Base-by-base conservation (phyloP, 2,888 invertebrate species). In the Embidobia sp. region DNA sequence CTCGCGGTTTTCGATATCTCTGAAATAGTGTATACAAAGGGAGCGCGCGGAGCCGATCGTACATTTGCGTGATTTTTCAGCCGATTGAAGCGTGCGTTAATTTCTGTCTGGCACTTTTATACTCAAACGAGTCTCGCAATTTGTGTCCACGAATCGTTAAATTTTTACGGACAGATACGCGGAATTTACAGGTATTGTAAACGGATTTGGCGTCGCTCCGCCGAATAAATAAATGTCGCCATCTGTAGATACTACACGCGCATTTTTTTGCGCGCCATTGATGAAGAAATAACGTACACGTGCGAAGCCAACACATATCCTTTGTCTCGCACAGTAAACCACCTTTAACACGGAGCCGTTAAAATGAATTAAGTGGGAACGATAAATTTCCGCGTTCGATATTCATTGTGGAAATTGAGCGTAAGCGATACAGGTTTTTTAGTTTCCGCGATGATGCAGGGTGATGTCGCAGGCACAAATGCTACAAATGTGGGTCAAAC, bases 151-250 rank as follows among this genome's bases (percentile, higher is more conserved):
- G 55, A 82, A 84, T 85, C 83, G 79, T 82, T 80, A 82, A 82
- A 84, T 83, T 85, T 88, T 86, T 85, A 86, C 85, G 79, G 82
- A 83, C 83, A 85, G 79, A 74, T 61, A 69, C 42, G 55, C 55
- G 63, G 84, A 82, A 87, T 87, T 87, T 85, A 86, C 81, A 82
- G 66, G 73, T 76, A 81, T 83, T 86, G 84, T 81, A 83, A 81
- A 83, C 79, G 81, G 72, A 78, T 76, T 61, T 72, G 70, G 40
- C 27, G 8, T 67, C 77, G 75, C 78, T 66, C 67, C 31, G 27
- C 6, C 35, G 44, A 66, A 73, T 64, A 49, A 73, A 73, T 64
- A 64, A 55, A 55, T 26, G 63, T 29, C 22, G 10, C 55, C 63
- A 55, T 63, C 55, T 55, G 72, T 37, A 51, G 61, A 53, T 70